A percentile compares a stretch with the other conserved stretches of the same genome.
Evolutionary conservation across 2,888 invertebrate genomes (phyloP).

Genomic region (Petrophora chlorosata): DNA sequence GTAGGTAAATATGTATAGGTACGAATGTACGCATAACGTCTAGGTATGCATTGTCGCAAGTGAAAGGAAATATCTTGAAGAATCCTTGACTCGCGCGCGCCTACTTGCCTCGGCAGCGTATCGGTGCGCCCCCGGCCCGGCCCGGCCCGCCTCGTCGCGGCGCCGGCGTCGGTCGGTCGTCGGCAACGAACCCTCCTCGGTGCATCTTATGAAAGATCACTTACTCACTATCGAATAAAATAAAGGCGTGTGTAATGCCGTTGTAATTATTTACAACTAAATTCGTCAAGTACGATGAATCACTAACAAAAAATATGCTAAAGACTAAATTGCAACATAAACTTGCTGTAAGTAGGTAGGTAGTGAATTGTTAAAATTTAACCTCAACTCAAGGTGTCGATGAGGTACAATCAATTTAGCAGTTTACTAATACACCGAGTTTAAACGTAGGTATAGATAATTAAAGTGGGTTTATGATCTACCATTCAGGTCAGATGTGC

Average conservation of each 20-base stretch:
- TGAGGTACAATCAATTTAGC: slow-evolving; percentile 5
- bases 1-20: slow-evolving; percentile 11
- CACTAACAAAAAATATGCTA: slow-evolving; percentile 22
- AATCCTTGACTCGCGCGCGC: slow-evolving; percentile 80
- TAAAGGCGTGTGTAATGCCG: slow-evolving; percentile 22
- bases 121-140: slow-evolving; percentile 37
- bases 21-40: slow-evolving; percentile 8
- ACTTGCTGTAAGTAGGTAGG: slow-evolving; percentile 18
- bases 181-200: slow-evolving; percentile 18
- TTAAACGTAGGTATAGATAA: not conserved
- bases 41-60: slow-evolving; percentile 72
- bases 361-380: slow-evolving; percentile 7
- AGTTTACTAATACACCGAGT: not conserved
- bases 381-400: slow-evolving; percentile 16
- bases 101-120: slow-evolving; percentile 52
- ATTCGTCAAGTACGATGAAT: slow-evolving; percentile 22
- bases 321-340: slow-evolving; percentile 21
- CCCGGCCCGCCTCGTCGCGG: not conserved
- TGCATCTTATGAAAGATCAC: slow-evolving; percentile 44
- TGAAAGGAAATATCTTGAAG: slow-evolving; percentile 83
- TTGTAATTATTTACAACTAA: slow-evolving; percentile 26
- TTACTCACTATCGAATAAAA: slow-evolving; percentile 20
- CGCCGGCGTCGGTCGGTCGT: not conserved
- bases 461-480: slow-evolving; percentile 37
- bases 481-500: slow-evolving; percentile 50